These are phyloP conservation scores for Pollachius pollachius DNA, from an alignment of 2,113 vertebrate genomes.

Conservation along the genomic window DNA sequence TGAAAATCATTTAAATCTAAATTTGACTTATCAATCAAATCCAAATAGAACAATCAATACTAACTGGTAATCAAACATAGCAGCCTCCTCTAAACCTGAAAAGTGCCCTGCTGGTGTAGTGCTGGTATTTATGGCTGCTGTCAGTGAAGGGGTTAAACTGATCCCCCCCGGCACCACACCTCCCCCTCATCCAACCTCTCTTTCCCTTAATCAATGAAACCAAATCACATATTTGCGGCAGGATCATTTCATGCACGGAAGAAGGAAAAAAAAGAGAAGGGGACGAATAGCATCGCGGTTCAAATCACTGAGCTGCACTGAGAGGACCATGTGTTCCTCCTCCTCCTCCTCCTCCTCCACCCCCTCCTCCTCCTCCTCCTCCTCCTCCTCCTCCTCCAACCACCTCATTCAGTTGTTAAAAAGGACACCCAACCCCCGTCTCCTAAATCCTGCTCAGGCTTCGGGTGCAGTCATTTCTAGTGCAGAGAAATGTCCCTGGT, in stretches of 20 bases:
- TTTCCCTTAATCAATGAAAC: not conserved
- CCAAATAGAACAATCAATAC: too few species aligned
- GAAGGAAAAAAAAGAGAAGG: constrained; percentile 28
- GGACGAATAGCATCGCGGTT: constrained; percentile 33
- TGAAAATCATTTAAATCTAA: too few species aligned
- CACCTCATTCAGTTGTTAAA: constrained; percentile 65
- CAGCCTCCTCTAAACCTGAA: too few species aligned
- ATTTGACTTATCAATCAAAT: too few species aligned
- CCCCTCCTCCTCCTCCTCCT: not conserved
- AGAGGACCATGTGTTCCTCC: constrained; percentile 53
- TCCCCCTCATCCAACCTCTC: not conserved
- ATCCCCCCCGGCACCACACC: not conserved
- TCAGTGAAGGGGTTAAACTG: not conserved
- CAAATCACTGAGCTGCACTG: constrained; percentile 57
- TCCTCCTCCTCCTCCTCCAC: not conserved
- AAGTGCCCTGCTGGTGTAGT: too few species aligned
- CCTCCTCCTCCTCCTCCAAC: constrained; percentile 26
- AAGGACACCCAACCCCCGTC: constrained; percentile 30
- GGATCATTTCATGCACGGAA: constrained; percentile 31
- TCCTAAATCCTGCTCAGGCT: constrained; percentile 54
- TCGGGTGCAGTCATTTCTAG: constrained; percentile 71
- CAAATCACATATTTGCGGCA: constrained; percentile 34
- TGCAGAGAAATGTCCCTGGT: constrained; percentile 73
- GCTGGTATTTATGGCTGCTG: too few species aligned
- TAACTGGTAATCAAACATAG: too few species aligned